These are phyloP conservation scores for Heteromormyrus szaboi DNA, from an alignment of 2,797 vertebrate species.

Conservation along the genomic window DNA sequence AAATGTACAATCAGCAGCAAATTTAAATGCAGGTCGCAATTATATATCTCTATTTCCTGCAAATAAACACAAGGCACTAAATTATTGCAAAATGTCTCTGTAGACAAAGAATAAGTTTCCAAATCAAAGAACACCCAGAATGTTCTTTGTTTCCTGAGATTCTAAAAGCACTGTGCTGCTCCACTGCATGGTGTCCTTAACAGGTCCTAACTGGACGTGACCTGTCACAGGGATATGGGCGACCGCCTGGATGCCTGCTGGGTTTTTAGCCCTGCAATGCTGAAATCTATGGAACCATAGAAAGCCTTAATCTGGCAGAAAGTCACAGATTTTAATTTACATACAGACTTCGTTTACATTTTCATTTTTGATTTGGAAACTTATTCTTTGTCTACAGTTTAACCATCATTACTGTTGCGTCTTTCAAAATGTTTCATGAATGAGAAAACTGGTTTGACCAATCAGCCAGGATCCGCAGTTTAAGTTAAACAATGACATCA, in stretches of 20 bases:
- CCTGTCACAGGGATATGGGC: background rate
- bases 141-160: background rate
- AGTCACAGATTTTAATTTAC: background rate
- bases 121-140: background rate
- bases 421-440: background rate
- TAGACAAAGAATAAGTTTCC: background rate
- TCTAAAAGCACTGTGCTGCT: background rate
- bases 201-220: background rate
- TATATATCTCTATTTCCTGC: background rate
- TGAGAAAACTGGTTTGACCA: background rate
- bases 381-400: background rate
- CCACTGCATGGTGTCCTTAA: background rate
- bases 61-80: background rate
- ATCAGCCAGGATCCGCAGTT: background rate
- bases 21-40: background rate
- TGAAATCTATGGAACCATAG: background rate
- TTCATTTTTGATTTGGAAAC: too few relatives aligned
- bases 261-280: background rate
- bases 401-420: background rate
- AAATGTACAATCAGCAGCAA: background rate
- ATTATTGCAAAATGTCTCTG: background rate
- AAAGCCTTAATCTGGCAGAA: background rate
- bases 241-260: background rate
- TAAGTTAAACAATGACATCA: slow-evolving; percentile 1
- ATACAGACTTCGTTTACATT: background rate